A percentile compares a stretch with the other conserved stretches of the same genome.
Evolutionary conservation across 2,888 invertebrate genomes (phyloP).

Genomic region (Lampropteryx suffumata): DNA sequence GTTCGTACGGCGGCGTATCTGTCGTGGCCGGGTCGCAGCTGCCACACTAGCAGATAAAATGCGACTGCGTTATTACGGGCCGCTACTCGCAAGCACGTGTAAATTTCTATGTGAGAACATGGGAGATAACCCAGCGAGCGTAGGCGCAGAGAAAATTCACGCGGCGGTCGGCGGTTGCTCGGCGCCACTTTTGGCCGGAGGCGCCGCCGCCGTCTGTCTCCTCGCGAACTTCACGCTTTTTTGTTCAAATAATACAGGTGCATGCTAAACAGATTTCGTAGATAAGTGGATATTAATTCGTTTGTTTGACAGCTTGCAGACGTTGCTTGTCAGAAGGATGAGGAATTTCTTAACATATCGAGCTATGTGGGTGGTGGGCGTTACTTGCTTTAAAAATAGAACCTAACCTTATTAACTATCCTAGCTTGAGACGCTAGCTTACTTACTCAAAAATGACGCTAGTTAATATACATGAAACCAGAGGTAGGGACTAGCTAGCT

Average conservation of each 20-base stretch:
- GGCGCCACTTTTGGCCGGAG: conserved; percentile 49
- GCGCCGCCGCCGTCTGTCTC: conserved; percentile 45
- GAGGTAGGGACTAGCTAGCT: too few relatives aligned
- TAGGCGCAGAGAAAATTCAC: conserved; percentile 68
- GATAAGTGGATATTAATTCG: conserved; percentile 29
- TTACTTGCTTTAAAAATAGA: too few relatives aligned
- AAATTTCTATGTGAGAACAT: conserved; percentile 79
- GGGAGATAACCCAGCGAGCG: conserved; percentile 67
- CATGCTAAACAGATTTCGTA: conserved; percentile 46
- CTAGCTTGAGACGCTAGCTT: too few relatives aligned
- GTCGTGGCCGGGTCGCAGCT: conserved; percentile 53
- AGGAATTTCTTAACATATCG: conserved; percentile 4
- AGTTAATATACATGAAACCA: too few relatives aligned
- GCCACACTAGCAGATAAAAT: conserved; percentile 70
- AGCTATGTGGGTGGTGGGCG: too few relatives aligned
- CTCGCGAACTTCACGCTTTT: conserved; percentile 51
- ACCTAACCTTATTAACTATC: too few relatives aligned
- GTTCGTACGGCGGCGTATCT: conserved; percentile 60
- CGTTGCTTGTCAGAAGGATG: conserved; percentile 15
- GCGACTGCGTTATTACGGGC: conserved; percentile 72
- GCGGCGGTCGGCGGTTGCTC: conserved; percentile 30
- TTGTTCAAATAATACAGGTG: conserved; percentile 45
- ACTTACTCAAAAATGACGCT: too few relatives aligned
- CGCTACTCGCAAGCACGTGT: conserved; percentile 75
- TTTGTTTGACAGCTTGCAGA: conserved; percentile 28